Conservation (phyloP, 2,797 vertebrate genomes). For the Syngnathus acus region DNA sequence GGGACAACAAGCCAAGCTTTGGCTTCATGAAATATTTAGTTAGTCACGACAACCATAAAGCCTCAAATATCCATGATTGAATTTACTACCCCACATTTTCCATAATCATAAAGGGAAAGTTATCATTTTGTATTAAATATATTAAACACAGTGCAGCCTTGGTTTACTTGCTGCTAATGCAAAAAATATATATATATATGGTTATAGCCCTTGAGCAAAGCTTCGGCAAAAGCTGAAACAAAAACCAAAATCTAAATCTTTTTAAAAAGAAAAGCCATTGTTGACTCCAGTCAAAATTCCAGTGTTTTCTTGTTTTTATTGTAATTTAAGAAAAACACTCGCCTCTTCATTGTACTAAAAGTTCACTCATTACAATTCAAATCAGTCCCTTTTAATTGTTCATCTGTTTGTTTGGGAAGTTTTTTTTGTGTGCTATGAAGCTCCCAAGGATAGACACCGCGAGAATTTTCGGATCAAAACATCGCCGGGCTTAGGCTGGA, state of each 20-base stretch:
- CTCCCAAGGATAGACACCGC: constrained; percentile 65
- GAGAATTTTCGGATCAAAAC: constrained; percentile 53
- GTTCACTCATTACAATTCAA: not conserved
- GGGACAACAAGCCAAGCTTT: not conserved
- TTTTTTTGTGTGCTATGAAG: not conserved
- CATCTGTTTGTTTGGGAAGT: too few species aligned
- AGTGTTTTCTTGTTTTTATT: not conserved
- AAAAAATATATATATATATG: too few species aligned
- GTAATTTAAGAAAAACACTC: not conserved
- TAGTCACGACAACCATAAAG: not conserved
- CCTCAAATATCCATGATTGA: not conserved
- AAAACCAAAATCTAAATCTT: not conserved
- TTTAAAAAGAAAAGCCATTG: too few species aligned
- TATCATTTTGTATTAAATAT: too few species aligned
- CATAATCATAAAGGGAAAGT: too few species aligned
- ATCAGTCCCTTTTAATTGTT: constrained; percentile 1
- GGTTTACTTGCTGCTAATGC: too few species aligned
- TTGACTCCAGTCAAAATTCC: not conserved
- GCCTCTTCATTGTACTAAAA: not conserved
- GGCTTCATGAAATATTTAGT: constrained; percentile 1
- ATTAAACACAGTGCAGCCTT: too few species aligned
- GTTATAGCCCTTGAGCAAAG: too few species aligned
- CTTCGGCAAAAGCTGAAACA: too few species aligned
- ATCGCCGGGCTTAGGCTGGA: constrained; percentile 44
- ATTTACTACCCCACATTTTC: not conserved